A percentile compares a stretch with the other conserved stretches of the same genome.
Evolutionary conservation across 2,797 vertebrate species (phyloP).

Genomic region (Squalus acanthias): DNA sequence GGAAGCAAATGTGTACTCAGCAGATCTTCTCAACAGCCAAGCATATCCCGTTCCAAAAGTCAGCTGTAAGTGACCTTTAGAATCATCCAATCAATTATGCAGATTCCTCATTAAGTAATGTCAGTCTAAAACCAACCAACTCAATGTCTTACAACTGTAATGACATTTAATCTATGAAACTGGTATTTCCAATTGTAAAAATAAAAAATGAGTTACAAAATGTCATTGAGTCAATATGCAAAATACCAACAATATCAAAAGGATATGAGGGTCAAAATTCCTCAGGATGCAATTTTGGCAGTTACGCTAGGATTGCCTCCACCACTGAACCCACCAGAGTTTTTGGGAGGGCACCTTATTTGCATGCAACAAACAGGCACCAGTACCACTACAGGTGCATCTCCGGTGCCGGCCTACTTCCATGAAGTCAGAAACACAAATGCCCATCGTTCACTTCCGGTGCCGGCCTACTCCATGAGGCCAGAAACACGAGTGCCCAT

Average conservation of each 20-base stretch:
- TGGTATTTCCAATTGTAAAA: conserved; percentile 29
- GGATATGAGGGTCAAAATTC: background rate
- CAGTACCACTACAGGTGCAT: background rate
- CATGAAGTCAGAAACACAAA: background rate
- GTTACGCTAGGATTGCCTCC: background rate
- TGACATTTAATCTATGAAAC: conserved; percentile 32
- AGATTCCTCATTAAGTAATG: conserved; percentile 91
- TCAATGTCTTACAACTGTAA: conserved; percentile 24
- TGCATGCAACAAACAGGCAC: background rate
- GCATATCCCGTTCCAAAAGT: conserved; percentile 41
- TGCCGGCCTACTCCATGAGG: background rate
- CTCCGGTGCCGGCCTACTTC: background rate
- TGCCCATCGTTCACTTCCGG: background rate
- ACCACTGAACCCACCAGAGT: background rate
- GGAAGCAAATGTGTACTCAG: conserved; percentile 92
- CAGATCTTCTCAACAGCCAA: conserved; percentile 75
- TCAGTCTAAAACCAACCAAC: conserved; percentile 50
- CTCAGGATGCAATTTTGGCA: background rate
- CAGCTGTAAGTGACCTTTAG: conserved; percentile 91
- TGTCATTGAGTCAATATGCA: background rate
- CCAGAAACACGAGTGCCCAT: background rate
- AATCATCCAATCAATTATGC: conserved; percentile 95
- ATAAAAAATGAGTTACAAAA: conserved; percentile 24
- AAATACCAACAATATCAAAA: conserved; percentile 4
- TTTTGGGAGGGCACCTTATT: background rate